These are phyloP conservation scores for Fulica atra DNA, from an alignment of 2,113 vertebrate species.

Conservation along the genomic window DNA sequence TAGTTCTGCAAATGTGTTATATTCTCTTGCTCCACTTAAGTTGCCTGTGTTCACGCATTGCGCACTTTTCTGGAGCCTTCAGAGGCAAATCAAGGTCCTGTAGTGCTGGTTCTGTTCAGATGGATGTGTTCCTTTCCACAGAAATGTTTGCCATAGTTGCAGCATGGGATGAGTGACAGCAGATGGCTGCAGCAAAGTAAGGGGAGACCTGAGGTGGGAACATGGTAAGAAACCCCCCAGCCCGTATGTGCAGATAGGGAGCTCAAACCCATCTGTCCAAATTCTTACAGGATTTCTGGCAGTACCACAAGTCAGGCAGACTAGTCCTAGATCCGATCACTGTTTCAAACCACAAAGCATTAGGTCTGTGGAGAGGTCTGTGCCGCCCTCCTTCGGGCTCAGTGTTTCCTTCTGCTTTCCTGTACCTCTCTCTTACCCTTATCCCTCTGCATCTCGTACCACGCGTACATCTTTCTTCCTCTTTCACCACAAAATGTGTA, in stretches of 20 bases:
- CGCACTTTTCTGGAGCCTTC: background rate
- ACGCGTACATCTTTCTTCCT: background rate
- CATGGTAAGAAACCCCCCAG: background rate
- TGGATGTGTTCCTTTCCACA: background rate
- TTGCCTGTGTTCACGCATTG: accelerated
- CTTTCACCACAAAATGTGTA: background rate
- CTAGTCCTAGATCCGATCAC: background rate
- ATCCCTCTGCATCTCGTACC: background rate
- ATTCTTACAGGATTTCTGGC: background rate
- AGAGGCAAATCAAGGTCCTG: accelerated
- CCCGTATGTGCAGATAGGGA: background rate
- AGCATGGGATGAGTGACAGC: accelerated
- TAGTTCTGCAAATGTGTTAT: background rate
- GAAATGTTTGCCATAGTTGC: background rate
- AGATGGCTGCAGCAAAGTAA: background rate
- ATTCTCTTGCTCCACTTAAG: background rate
- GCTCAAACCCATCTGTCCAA: background rate
- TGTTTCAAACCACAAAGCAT: background rate
- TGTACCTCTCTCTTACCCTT: background rate
- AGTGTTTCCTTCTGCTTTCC: background rate
- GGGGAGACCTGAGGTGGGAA: background rate
- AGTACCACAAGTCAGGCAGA: background rate
- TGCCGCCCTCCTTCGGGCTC: background rate
- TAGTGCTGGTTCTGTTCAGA: background rate
- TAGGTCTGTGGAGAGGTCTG: background rate